Evolutionary conservation across 2,113 vertebrate genomes (phyloP), one percentile per base, ranked within the genome.

Genomic region (Opisthocomus hoazin): DNA sequence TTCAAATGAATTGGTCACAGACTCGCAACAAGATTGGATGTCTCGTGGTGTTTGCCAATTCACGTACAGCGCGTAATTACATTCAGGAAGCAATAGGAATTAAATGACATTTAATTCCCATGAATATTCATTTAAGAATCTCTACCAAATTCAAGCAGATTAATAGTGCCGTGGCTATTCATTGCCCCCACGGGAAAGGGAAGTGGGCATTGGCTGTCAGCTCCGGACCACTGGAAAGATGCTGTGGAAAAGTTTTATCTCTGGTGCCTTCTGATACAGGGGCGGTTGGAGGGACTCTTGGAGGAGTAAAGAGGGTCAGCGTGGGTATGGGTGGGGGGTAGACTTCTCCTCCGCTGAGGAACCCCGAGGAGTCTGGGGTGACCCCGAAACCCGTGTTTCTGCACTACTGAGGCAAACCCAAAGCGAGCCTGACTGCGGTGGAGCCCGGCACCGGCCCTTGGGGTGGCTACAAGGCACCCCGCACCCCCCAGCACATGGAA

Each of bases 61-160:
- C 95, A 94, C 11, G 39, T 82, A 82, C 15, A 2, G 48, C 76
- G 23, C 9, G 2, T 71, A 92, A 95, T 93, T 90, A 87, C 13
- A 94, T 87, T 90, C 94, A 90, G 95, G 95, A 96, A 96, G 96
- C 90, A 92, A 94, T 65, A 89, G 92, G 90, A 96, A 92, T 78
- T 92, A 96, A 96, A 93, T 92, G 45, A 89, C 83, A 93, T 95
- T 95, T 96, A 96, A 97, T 93, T 95, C 18, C 83, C 61, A 96
- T 96, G 95, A 96, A 96, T 96, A 96, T 96, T 94, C 95, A 96
- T 93, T 90, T 90, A 60, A 89, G 90, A 64, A 71, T 77, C 76
- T 78, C 51, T 48, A 95, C 92, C 86, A 90, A 93, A 93, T 84
- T 96, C 60, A 64, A 92, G 92, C 92, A 92, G 95, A 97, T 96